Percentiles rank a stretch among this genome's conserved stretches.
Conservation (phyloP, 2,797 vertebrate species). For the Heterohyrax brucei region DNA sequence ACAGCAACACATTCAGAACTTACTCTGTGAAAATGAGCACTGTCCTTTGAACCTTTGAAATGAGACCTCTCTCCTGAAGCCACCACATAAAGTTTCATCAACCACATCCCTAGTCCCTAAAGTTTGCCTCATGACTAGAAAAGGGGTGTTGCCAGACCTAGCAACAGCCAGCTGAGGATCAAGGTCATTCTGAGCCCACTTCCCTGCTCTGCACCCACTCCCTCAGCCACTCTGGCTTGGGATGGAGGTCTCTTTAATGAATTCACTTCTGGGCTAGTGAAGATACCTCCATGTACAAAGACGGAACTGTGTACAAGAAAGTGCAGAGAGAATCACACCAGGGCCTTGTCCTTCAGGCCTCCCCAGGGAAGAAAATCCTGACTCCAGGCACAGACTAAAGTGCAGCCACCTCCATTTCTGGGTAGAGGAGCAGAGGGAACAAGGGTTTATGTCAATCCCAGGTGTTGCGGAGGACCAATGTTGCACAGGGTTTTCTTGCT, state of each 20-base stretch:
- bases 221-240: not conserved
- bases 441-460: not conserved
- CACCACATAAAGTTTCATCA: not conserved
- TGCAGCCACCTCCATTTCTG: too few species aligned
- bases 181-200: not conserved
- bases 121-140: not conserved
- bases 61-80: not conserved
- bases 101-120: not conserved
- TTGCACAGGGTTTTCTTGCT: not conserved
- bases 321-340: not conserved
- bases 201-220: not conserved
- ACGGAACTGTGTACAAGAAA: slow-evolving; percentile 8
- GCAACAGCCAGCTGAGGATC: not conserved
- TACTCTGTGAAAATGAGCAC: slow-evolving; percentile 1
- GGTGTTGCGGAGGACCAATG: not conserved
- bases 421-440: not conserved
- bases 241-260: not conserved
- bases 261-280: not conserved
- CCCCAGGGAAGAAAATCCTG: not conserved
- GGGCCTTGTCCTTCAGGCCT: not conserved
- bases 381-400: not conserved
- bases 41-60: slow-evolving; percentile 39
- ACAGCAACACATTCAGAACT: not conserved
- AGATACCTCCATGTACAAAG: not conserved
- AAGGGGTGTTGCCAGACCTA: not conserved